Conservation (phyloP, 1,140 invertebrate genomes). For the Micrasema longulum region DNA sequence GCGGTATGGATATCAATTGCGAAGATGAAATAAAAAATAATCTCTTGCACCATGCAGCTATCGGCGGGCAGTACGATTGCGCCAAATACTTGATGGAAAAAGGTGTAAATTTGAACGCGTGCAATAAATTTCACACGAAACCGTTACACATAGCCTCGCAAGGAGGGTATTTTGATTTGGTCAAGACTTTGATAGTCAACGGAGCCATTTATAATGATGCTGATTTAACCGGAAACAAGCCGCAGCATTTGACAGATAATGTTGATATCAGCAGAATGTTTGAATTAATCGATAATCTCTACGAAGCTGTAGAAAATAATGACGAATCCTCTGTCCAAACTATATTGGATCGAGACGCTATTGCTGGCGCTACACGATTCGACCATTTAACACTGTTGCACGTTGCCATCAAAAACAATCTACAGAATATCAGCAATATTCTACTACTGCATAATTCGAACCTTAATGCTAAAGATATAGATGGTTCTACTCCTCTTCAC, state of each 20-base stretch:
- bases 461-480: background rate
- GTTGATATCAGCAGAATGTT: background rate
- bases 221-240: slow-evolving; percentile 5
- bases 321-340: background rate
- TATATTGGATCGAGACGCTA: background rate
- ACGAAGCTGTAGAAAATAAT: slow-evolving; percentile 5
- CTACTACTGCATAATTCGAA: background rate
- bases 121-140: background rate
- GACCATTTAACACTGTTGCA: slow-evolving; percentile 1
- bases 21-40: background rate
- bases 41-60: background rate
- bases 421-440: background rate
- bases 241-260: background rate
- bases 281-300: background rate
- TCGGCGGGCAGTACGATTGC: background rate
- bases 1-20: background rate
- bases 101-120: background rate
- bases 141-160: background rate
- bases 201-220: background rate
- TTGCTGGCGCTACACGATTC: background rate
- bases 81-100: background rate
- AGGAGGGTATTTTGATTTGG: background rate
- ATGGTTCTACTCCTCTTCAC: background rate
- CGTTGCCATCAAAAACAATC: background rate
- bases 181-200: background rate